A percentile compares a stretch with the other conserved stretches of the same genome.
phyloP scores from a whole-genome alignment of 2,797 vertebrate genomes.

The Pseudopleuronectes americanus region DNA sequence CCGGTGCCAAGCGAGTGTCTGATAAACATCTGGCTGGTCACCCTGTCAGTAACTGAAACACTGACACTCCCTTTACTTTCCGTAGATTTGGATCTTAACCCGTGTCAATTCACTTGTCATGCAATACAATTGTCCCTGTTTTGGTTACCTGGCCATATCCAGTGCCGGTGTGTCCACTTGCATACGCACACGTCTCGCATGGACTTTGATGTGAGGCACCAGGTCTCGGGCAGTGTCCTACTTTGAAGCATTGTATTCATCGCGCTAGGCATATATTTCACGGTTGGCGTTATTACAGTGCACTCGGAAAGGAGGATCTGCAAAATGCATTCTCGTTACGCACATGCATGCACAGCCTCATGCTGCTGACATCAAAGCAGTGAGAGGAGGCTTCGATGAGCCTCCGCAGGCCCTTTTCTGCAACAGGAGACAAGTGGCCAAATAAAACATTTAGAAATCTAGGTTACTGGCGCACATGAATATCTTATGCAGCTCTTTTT shows the following conservation, averaged over 20 bases:
- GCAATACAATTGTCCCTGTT: conserved; percentile 39
- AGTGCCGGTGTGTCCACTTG: conserved; percentile 16
- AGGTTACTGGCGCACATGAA: conserved; percentile 76
- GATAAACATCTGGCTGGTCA: conserved; percentile 25
- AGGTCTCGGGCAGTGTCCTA: conserved; percentile 42
- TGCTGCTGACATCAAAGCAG: conserved; percentile 69
- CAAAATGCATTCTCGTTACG: conserved; percentile 40
- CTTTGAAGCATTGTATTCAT: not conserved
- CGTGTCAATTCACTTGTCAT: conserved; percentile 59
- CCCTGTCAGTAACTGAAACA: conserved; percentile 53
- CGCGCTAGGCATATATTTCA: not conserved
- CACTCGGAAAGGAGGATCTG: conserved; percentile 38
- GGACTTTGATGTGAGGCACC: conserved; percentile 21
- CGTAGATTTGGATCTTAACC: conserved; percentile 35
- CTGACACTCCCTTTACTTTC: conserved; percentile 23
- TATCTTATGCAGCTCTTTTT: conserved; percentile 71
- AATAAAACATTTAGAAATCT: conserved; percentile 77
- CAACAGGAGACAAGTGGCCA: conserved; percentile 64
- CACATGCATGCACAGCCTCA: conserved; percentile 20
- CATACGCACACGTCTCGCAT: conserved; percentile 11
- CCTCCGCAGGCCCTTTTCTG: conserved; percentile 42
- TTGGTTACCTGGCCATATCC: conserved; percentile 31
- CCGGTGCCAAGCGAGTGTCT: conserved; percentile 3
- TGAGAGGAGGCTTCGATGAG: conserved; percentile 41
- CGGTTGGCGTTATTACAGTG: conserved; percentile 40